phyloP scores from a whole-genome alignment of 2,797 vertebrate species.

The Holocentrus rufus region DNA sequence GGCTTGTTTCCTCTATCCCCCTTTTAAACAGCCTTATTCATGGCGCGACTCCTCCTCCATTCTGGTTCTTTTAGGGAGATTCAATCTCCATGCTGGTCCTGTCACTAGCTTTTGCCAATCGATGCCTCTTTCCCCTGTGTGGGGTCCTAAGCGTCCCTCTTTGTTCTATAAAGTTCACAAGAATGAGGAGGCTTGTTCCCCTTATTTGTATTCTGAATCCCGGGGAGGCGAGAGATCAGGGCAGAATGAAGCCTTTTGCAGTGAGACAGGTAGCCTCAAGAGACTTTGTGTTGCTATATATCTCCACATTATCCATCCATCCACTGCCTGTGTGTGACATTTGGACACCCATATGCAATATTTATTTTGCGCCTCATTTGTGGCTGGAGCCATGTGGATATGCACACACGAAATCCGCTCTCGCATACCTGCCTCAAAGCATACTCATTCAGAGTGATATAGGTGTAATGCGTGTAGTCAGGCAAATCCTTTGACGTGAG shows the following conservation, averaged over 20 bases:
- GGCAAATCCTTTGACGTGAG: conserved; percentile 61
- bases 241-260: conserved; percentile 61
- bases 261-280: conserved; percentile 68
- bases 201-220: conserved; percentile 81
- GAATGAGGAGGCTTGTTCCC: conserved; percentile 81
- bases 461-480: conserved; percentile 47
- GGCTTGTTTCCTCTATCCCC: conserved; percentile 78
- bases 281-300: conserved; percentile 54
- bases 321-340: conserved; percentile 41
- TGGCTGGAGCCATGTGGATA: conserved; percentile 29
- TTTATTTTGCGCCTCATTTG: conserved; percentile 52
- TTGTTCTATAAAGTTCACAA: conserved; percentile 81
- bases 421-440: conserved; percentile 48
- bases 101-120: conserved; percentile 76
- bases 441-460: conserved; percentile 60
- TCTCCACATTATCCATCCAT: conserved; percentile 40
- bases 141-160: conserved; percentile 75
- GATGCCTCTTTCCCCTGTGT: conserved; percentile 76
- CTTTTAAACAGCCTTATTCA: conserved; percentile 82
- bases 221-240: conserved; percentile 60
- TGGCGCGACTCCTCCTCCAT: conserved; percentile 75
- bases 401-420: conserved; percentile 42
- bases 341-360: conserved; percentile 52
- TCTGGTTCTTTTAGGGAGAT: conserved; percentile 79
- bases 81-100: conserved; percentile 81